A percentile compares a stretch with the other conserved stretches of the same genome.
Evolutionary conservation across 2,797 vertebrate genomes (phyloP).

Genomic region (Tinamus major): DNA sequence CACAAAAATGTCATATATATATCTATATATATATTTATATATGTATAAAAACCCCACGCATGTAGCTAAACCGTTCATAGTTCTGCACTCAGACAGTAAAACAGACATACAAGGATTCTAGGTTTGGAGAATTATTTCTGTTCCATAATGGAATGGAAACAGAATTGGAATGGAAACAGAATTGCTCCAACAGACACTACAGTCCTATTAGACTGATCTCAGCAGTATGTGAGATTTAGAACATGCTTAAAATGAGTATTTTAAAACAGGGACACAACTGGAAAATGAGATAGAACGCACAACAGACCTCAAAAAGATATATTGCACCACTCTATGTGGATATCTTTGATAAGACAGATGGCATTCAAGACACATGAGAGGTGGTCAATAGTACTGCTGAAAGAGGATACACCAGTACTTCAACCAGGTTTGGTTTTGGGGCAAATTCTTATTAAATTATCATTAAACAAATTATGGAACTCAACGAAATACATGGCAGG

Average conservation of each 20-base stretch:
- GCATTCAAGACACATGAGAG: not conserved
- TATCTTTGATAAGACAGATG: not conserved
- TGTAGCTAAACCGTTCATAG: not conserved
- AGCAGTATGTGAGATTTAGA: not conserved
- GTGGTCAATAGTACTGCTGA: not conserved
- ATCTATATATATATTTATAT: no score
- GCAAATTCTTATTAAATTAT: not conserved
- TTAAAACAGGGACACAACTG: not conserved
- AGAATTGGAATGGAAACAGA: not conserved
- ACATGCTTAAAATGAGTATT: not conserved
- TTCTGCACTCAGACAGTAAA: not conserved
- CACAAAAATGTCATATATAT: not conserved
- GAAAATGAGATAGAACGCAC: not conserved
- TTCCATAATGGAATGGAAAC: slow-evolving; percentile 16
- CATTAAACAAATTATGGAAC: not conserved
- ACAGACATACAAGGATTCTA: not conserved
- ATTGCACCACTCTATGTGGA: not conserved
- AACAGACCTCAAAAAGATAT: not conserved
- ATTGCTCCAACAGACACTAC: slow-evolving; percentile 10
- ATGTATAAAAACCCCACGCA: no score
- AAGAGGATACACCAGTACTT: not conserved
- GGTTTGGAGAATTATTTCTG: not conserved
- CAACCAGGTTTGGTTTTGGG: not conserved
- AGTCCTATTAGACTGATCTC: slow-evolving; percentile 10
- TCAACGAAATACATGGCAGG: rapidly evolving